Evolutionary conservation across 2,888 invertebrate species (phyloP).

Genomic region (Platypus cylindrus): DNA sequence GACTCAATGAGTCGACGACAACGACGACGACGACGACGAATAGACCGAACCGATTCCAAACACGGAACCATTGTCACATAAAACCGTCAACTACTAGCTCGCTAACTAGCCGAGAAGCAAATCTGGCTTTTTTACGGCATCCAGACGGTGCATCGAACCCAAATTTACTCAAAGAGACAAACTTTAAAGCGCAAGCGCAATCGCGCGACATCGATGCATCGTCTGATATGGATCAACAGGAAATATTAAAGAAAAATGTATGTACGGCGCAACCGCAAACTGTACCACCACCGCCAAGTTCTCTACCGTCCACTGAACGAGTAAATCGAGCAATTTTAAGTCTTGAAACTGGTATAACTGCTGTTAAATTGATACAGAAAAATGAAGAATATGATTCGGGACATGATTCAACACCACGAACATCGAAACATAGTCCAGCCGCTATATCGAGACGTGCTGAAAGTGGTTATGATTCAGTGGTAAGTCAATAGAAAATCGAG

Average conservation of each 20-base stretch:
- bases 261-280: constrained; percentile 46
- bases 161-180: constrained; percentile 43
- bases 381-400: constrained; percentile 74
- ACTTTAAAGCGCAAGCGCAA: constrained; percentile 10
- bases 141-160: constrained; percentile 92
- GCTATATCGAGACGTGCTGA: constrained; percentile 71
- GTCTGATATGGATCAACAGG: constrained; percentile 10
- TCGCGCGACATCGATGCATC: too few relatives aligned
- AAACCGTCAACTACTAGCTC: constrained; percentile 22
- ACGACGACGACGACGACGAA: constrained; percentile 41
- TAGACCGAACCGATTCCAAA: constrained; percentile 35
- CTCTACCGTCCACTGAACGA: constrained; percentile 48
- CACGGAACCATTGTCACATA: constrained; percentile 38
- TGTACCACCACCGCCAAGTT: constrained; percentile 43
- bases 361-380: constrained; percentile 42
- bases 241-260: background rate
- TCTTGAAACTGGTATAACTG: constrained; percentile 50
- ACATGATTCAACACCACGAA: constrained; percentile 70
- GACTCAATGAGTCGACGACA: constrained; percentile 23
- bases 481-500: constrained; percentile 25
- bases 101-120: constrained; percentile 35
- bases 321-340: constrained; percentile 49
- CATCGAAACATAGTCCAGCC: constrained; percentile 67
- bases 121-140: constrained; percentile 61
- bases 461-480: constrained; percentile 85